Evolutionary conservation across 1,140 invertebrate species (phyloP).

Genomic region (Prorops nasuta): DNA sequence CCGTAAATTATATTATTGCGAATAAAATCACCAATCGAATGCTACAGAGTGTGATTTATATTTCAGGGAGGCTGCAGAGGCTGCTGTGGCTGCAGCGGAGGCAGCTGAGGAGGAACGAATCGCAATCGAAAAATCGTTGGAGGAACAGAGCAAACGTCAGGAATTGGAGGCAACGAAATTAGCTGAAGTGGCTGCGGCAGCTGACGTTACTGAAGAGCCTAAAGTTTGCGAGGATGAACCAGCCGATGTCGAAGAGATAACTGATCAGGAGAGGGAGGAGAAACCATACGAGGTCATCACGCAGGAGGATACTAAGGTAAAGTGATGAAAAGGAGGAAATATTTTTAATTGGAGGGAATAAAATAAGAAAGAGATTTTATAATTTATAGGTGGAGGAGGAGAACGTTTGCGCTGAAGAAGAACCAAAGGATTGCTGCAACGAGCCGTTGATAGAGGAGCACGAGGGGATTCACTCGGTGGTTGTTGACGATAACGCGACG

Average conservation of each 20-base stretch:
- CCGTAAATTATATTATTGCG: background rate
- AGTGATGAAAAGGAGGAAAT: background rate
- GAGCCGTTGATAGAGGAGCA: background rate
- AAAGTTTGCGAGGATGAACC: slow-evolving; percentile 21
- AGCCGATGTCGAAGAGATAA: slow-evolving; percentile 13
- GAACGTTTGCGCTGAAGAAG: slow-evolving; percentile 13
- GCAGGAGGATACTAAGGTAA: slow-evolving; percentile 43
- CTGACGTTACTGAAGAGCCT: slow-evolving; percentile 7
- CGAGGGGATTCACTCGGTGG: background rate
- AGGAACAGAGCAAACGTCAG: slow-evolving; percentile 30
- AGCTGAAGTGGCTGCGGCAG: slow-evolving; percentile 14
- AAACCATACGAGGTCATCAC: slow-evolving; percentile 34
- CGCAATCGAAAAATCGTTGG: slow-evolving; percentile 20
- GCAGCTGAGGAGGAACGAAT: slow-evolving; percentile 25
- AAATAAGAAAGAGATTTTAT: background rate
- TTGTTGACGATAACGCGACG: background rate
- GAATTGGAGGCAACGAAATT: slow-evolving; percentile 42
- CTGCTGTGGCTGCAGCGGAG: slow-evolving; percentile 22
- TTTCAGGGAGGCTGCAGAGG: slow-evolving; percentile 38
- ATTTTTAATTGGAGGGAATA: background rate
- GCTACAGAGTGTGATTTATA: too few relatives aligned
- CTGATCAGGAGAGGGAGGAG: slow-evolving; percentile 43
- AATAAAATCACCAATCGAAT: background rate
- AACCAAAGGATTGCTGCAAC: background rate
- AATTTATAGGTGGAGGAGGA: slow-evolving; percentile 37